These are phyloP conservation scores for Neotragus moschatus DNA, from an alignment of 2,113 vertebrate species.

Conservation along the genomic window DNA sequence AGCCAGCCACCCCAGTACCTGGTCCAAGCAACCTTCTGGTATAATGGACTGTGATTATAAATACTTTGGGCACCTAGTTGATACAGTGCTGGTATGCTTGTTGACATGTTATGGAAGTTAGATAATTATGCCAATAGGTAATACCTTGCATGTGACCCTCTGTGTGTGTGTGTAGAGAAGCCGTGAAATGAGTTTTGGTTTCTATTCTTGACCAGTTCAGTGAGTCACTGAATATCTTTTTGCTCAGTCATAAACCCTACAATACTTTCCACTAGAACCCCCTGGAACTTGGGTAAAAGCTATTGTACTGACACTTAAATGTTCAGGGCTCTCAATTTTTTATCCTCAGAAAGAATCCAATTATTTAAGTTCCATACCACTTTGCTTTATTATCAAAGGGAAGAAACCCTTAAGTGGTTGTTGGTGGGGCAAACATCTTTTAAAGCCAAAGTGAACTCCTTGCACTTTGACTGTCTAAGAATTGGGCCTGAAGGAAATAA, in stretches of 20 bases:
- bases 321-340: not conserved
- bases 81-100: not conserved
- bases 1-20: not conserved
- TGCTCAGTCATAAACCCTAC: not conserved
- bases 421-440: not conserved
- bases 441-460: not conserved
- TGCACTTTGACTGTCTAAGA: not conserved
- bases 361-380: not conserved
- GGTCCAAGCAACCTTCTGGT: not conserved
- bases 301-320: not conserved
- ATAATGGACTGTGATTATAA: slow-evolving; percentile 44
- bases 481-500: not conserved
- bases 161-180: not conserved
- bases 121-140: not conserved
- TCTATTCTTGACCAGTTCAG: slow-evolving; percentile 39
- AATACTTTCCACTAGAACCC: not conserved
- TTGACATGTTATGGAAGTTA: slow-evolving; percentile 36
- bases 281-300: not conserved
- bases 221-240: slow-evolving; percentile 46
- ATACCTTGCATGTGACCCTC: not conserved
- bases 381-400: not conserved
- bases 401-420: not conserved
- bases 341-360: not conserved
- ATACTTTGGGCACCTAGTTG: not conserved
- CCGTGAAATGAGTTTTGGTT: slow-evolving; percentile 5